Evolutionary conservation across 1,140 invertebrate genomes (phyloP), one percentile per base, ranked within the genome.

Genomic region (Ostrea denselamellosa): DNA sequence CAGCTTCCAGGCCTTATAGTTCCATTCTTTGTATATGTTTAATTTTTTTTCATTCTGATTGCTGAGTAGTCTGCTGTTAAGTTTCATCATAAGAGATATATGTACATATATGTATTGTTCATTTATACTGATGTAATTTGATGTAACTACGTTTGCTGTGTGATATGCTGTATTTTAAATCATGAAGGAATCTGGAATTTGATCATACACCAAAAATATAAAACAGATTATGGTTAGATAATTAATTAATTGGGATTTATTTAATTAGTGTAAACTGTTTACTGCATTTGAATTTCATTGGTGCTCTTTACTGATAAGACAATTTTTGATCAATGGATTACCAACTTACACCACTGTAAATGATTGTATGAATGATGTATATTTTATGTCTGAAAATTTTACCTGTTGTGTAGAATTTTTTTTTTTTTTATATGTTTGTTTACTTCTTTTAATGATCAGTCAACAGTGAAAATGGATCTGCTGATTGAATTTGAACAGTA

Each of bases 41-140:
- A 25, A n/a, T 17, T 77, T 77, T 77, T 0, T 9, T 77, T 77
- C 28, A 7, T 14, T 77, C 22, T 34, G 22, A 77, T 77, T 77
- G 68, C 68, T 77, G 68, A 77, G 25, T 77, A 77, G 25, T 77
- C 68, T 77, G 68, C 68, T 77, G 68, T 22, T 77, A 10, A 28
- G 34, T 28, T 25, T 58, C n/a, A 19, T 62, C 56, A 62, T 44
- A 44, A 5, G 34, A 44, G 1, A 62, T n/a, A 17, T 62, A 62
- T 62, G 56, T 62, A 62, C 3, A 7, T 19, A 17, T 62, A 17
- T 19, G 0, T 7, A 1, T n/a, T 62, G 14, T 62, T 62, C n/a
- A n/a, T 62, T 62, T 62, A 17, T 62, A 62, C n/a, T 62, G 56
- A 62, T 62, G 56, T 62, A 62, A 56, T 62, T 62, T 17, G 17